Evolutionary conservation across 2,888 invertebrate genomes (phyloP), one percentile per base, ranked within the genome.

Genomic region (Pheosia gnoma): DNA sequence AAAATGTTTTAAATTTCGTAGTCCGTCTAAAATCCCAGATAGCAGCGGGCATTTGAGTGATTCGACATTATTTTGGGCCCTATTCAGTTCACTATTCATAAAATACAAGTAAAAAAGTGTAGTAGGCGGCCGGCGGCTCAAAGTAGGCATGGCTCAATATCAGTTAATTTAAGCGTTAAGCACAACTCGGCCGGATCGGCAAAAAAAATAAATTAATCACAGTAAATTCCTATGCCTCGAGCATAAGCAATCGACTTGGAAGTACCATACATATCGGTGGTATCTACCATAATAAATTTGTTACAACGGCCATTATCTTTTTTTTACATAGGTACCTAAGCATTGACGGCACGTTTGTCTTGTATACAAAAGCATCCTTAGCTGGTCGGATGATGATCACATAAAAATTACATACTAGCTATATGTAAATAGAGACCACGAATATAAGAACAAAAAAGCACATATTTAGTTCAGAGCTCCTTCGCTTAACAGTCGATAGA

Each of bases 151-250:
- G 70, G 61, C 67, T 72, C 58, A 59, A 73, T 74, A 68, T 68
- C 62, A 64, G 65, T 65, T 64, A 67, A 67, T 63, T 64, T 59
- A 65, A 59, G 58, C 57, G 59, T 65, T 65, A 63, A 66, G 62
- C 66, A 62, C 49, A 61, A 65, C 66, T 67, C 67, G 69, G 65
- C 56, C 25, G 66, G 58, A 60, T 56, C 65, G 62, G 59, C 58
- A 60, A 72, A 72, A 78, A 78, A 75, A 78, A 68, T 25, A 61
- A 59, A 75, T 71, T 66, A 68, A 69, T 66, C 66, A 70, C 66
- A 58, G 63, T 63, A 62, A 68, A 74, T 67, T 69, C 60, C 59
- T 45, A 37, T 11, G 53, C 53, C 53, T 53, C 53, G 53, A 53
- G 53, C 53, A 53, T 37, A 36, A 53, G 10, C 53, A 37, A 53